Base-by-base conservation (phyloP, 2,113 vertebrate genomes). In the Agapornis roseicollis region DNA sequence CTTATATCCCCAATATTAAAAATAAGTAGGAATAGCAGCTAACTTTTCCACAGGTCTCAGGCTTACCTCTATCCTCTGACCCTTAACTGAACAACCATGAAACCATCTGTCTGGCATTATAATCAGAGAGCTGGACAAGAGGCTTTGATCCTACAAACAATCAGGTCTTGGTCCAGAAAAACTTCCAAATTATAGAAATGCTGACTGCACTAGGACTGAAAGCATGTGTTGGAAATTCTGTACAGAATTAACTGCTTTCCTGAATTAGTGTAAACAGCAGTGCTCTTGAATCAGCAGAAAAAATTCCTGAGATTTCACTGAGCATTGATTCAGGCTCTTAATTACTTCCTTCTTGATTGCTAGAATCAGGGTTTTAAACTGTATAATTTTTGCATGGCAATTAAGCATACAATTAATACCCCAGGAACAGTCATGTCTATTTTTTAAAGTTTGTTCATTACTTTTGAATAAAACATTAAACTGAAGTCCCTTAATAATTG, bases 341-440 rank as follows among this genome's bases (percentile, higher is more conserved):
- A 94, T 90, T 92, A 72, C 44, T 93, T 96, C 92, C 82, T 93
- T 83, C 50, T 84, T 78, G 44, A 78, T 44, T 88, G 53, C 28
- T 72, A 64, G 79, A 91, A 84, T 44, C 9, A 83, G 60, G 55
- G 86, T 81, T 88, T 96, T 52, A 91, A 89, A 84, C n/a, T 25
- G 47, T 18, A 20, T 73, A 12, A 27, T 46, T 89, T 94, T 65
- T 88, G 41, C 55, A 77, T 1, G 80, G 74, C 71, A 90, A 66
- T 85, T 84, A 89, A 71, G 79, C 27, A 63, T 39, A 64, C 22
- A 93, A 52, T 89, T 82, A 89, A 80, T 56, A 86, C 7, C 25
- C 29, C 70, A 88, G 23, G 39, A 96, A 94, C 71, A 86, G 69
- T 55, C 25, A 80, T 0, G 27, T 11, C 35, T 78, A n/a, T 22